Evolutionary conservation across 2,888 invertebrate species (phyloP).

Genomic region (Ceriagrion tenellum): DNA sequence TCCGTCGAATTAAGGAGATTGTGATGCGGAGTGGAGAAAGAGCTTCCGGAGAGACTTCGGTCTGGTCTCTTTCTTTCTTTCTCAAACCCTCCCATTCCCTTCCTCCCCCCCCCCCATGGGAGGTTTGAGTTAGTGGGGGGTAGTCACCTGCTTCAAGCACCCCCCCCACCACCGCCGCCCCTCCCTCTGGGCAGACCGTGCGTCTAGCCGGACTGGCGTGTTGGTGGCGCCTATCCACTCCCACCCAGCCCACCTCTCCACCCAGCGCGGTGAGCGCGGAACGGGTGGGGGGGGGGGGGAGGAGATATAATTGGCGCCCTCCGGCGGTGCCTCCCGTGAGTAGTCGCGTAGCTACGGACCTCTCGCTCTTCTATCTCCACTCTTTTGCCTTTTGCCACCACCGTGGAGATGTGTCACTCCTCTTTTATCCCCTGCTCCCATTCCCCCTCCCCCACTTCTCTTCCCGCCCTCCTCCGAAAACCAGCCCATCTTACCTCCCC

Average conservation of each 20-base stretch:
- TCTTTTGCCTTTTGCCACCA: too few species aligned
- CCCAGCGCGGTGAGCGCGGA: neutral
- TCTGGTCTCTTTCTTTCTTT: conserved; percentile 40
- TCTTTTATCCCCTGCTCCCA: neutral
- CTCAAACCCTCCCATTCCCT: neutral
- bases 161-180: neutral
- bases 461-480: too few species aligned
- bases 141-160: conserved; percentile 17
- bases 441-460: too few species aligned
- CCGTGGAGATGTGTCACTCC: neutral
- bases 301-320: neutral
- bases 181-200: conserved; percentile 25
- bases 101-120: too few species aligned
- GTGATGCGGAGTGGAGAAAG: conserved; percentile 9
- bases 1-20: conserved; percentile 32
- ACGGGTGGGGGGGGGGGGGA: neutral
- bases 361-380: neutral
- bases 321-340: neutral
- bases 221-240: neutral
- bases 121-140: neutral
- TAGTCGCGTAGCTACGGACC: neutral
- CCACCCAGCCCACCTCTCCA: neutral
- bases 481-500: too few species aligned
- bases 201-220: neutral
- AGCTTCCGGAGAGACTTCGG: conserved; percentile 17